Conservation (phyloP, 2,113 vertebrate species). For the Mungos mungo region DNA sequence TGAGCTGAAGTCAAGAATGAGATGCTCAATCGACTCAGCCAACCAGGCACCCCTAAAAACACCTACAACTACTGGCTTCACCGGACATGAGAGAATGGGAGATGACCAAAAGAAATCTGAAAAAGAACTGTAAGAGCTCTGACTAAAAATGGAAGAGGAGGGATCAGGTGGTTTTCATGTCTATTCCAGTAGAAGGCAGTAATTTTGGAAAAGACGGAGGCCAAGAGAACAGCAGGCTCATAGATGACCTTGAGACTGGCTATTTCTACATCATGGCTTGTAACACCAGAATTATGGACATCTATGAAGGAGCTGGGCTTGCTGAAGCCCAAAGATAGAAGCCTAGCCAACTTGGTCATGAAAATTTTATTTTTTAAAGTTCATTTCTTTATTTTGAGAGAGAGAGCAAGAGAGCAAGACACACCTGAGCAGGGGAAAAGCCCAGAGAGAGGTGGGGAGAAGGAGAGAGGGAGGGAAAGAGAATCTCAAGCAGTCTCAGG, state of each 20-base stretch:
- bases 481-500: no score
- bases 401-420: no score
- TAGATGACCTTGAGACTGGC: neutral
- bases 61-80: neutral
- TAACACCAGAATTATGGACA: neutral
- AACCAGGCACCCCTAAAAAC: no score
- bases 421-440: no score
- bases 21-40: no score
- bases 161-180: neutral
- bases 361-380: neutral
- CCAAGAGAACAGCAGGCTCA: neutral
- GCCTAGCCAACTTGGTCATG: neutral
- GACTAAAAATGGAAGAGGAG: neutral
- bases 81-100: neutral
- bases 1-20: no score
- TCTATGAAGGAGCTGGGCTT: neutral
- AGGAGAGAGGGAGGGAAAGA: no score
- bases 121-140: neutral
- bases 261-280: neutral
- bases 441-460: no score
- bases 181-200: neutral
- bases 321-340: neutral
- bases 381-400: no score
- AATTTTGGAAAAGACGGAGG: neutral
- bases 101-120: neutral